phyloP scores from a whole-genome alignment of 2,113 vertebrate species.

The Oophaga pumilio region DNA sequence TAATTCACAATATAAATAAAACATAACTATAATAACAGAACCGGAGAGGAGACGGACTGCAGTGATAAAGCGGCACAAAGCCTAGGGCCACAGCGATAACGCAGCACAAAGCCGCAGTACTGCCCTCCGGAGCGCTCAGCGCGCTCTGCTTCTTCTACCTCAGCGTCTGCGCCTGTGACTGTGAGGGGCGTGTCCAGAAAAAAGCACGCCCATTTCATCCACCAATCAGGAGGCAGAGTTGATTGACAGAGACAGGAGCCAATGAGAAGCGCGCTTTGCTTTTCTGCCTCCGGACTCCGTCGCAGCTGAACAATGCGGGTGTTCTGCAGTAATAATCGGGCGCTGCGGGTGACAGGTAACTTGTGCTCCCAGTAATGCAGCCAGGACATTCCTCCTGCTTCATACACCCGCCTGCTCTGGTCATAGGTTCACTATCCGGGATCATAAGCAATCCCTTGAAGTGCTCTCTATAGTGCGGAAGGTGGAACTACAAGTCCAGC shows the following conservation, averaged over 20 bases:
- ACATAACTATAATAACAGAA: too few relatives aligned
- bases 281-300: accelerated
- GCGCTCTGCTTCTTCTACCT: too few relatives aligned
- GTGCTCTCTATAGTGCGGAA: too few relatives aligned
- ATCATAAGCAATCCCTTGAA: background rate
- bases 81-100: too few relatives aligned
- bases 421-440: background rate
- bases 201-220: background rate
- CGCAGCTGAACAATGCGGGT: background rate
- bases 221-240: background rate
- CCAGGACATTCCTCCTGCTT: background rate
- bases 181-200: background rate
- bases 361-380: background rate
- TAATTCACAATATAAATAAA: too few relatives aligned
- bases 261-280: background rate
- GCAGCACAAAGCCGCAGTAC: too few relatives aligned
- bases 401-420: background rate
- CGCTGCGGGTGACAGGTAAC: slow-evolving; percentile 3
- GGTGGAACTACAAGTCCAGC: background rate
- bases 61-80: too few relatives aligned
- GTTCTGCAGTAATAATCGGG: background rate
- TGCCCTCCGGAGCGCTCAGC: too few relatives aligned
- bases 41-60: too few relatives aligned
- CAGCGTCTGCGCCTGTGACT: too few relatives aligned
- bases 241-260: background rate